Evolutionary conservation across 2,888 invertebrate genomes (phyloP).

Genomic region (Mellilla xanthometata): DNA sequence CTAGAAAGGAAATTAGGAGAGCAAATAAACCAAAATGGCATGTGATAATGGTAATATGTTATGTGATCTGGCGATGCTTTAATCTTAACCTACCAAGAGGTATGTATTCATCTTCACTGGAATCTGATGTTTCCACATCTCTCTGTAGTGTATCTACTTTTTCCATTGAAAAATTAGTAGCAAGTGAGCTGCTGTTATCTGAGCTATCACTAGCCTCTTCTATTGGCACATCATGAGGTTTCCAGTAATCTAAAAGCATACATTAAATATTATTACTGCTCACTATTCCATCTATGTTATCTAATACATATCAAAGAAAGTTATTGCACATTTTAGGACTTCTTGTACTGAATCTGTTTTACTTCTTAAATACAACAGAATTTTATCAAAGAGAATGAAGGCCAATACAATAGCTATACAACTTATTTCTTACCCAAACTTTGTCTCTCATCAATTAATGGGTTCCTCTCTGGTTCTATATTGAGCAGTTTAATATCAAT

Average conservation of each 20-base stretch:
- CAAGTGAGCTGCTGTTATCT: constrained; percentile 69
- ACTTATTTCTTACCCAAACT: constrained; percentile 58
- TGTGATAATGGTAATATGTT: neutral
- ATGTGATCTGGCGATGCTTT: neutral
- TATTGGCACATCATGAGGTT: constrained; percentile 66
- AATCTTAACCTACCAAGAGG: constrained; percentile 54
- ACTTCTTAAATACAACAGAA: too few relatives aligned
- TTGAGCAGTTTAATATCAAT: constrained; percentile 63
- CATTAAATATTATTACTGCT: too few relatives aligned
- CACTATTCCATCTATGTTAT: too few relatives aligned
- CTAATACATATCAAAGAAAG: neutral
- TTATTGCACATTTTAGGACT: too few relatives aligned
- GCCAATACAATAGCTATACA: too few relatives aligned
- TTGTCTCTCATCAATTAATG: constrained; percentile 59
- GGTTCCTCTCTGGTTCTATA: constrained; percentile 62
- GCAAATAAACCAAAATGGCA: neutral
- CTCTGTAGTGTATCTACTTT: constrained; percentile 63
- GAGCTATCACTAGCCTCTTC: constrained; percentile 75
- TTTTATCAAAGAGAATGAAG: too few relatives aligned
- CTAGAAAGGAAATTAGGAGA: neutral
- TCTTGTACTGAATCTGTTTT: too few relatives aligned
- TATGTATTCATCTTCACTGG: constrained; percentile 78
- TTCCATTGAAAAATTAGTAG: constrained; percentile 68
- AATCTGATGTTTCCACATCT: constrained; percentile 67
- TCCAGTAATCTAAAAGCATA: constrained; percentile 64